A percentile compares a stretch with the other conserved stretches of the same genome.
Evolutionary conservation across 2,797 vertebrate species (phyloP).

Genomic region (Eremophila alpestris): DNA sequence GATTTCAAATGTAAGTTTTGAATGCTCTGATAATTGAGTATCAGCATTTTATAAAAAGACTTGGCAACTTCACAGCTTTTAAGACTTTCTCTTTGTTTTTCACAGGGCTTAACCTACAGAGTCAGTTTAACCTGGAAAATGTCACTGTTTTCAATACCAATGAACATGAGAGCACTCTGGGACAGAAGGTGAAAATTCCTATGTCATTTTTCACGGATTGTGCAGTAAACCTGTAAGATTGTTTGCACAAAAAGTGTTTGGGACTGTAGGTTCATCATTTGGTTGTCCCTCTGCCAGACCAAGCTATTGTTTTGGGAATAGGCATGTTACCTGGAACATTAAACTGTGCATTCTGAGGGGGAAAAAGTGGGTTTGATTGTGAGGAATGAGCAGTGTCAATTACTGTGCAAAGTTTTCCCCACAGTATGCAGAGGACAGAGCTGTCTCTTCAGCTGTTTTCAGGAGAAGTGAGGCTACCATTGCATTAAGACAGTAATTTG

Average conservation of each 20-base stretch:
- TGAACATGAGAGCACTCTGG: constrained; percentile 95
- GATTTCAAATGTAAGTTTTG: neutral
- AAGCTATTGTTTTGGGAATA: neutral
- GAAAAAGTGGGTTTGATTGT: neutral
- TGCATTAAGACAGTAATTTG: neutral
- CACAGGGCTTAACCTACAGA: constrained; percentile 95
- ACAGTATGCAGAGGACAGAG: neutral
- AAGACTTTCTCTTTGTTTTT: constrained; percentile 4
- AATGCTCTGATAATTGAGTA: neutral
- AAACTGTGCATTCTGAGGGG: neutral
- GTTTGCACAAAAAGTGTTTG: neutral
- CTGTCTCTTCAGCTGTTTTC: neutral
- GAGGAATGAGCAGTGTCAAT: neutral
- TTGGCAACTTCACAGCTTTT: neutral
- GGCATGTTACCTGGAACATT: neutral
- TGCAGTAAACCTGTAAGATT: rapidly evolving
- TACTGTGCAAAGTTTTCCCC: neutral
- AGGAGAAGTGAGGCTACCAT: neutral
- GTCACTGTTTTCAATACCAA: constrained; percentile 97
- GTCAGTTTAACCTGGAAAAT: constrained; percentile 98
- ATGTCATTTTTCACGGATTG: neutral
- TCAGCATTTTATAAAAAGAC: neutral
- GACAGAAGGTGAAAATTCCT: constrained; percentile 86
- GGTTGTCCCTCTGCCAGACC: neutral
- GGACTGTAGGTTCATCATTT: neutral